These are phyloP conservation scores for Cordilura impudica DNA, from an alignment of 2,888 invertebrate genomes.

Conservation along the genomic window DNA sequence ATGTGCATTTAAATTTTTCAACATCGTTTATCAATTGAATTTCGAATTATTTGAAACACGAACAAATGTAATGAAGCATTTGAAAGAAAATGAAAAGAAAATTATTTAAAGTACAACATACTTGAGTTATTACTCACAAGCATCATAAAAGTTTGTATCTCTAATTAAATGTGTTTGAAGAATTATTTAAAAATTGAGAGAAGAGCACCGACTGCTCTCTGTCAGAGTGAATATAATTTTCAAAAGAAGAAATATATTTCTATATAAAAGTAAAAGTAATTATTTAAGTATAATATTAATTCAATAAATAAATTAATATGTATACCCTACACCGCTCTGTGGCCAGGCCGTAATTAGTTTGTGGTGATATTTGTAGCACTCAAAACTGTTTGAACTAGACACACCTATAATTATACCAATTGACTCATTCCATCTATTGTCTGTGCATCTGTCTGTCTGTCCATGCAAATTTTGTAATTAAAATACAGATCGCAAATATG, in stretches of 20 bases:
- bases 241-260: neutral
- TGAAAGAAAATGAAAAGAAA: constrained; percentile 1
- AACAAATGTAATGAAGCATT: neutral
- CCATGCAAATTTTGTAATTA: too few species aligned
- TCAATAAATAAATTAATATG: too few species aligned
- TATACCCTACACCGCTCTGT: too few species aligned
- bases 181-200: neutral
- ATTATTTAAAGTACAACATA: constrained; percentile 28
- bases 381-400: too few species aligned
- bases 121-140: constrained; percentile 21
- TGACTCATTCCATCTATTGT: too few species aligned
- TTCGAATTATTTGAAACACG: neutral
- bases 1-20: constrained; percentile 23
- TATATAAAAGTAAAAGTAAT: constrained; percentile 40
- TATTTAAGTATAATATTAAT: too few species aligned
- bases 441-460: too few species aligned
- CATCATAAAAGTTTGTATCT: neutral
- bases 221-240: neutral
- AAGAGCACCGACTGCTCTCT: neutral
- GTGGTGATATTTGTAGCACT: too few species aligned
- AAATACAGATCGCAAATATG: too few species aligned
- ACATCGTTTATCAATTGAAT: constrained; percentile 8
- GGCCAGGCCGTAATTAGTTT: too few species aligned
- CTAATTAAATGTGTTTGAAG: neutral
- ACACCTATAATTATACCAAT: too few species aligned